Conservation (phyloP, 2,113 vertebrate species). For the Micronisus gabar region DNA sequence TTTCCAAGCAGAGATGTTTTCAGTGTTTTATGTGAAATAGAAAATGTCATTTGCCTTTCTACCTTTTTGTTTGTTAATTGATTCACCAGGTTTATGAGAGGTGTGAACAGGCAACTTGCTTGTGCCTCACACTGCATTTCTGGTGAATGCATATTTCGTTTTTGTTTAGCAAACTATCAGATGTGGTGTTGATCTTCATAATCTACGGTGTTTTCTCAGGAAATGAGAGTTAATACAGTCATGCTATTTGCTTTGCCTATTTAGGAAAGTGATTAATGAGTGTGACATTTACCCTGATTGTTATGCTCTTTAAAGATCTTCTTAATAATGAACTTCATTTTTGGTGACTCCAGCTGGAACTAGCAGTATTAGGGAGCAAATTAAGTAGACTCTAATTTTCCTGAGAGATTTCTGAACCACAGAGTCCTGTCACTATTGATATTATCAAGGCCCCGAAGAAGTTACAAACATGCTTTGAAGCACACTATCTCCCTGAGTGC, state of each 20-base stretch:
- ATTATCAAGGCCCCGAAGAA: background rate
- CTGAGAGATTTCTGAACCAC: background rate
- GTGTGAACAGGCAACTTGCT: background rate
- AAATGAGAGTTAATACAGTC: conserved; percentile 46
- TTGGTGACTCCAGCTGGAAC: conserved; percentile 15
- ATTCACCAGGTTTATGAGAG: background rate
- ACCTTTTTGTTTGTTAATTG: background rate
- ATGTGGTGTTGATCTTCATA: background rate
- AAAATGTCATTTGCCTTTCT: background rate
- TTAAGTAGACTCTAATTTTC: background rate
- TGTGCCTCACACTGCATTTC: background rate
- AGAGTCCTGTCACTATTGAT: background rate
- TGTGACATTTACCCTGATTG: conserved; percentile 63
- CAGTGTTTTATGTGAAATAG: background rate
- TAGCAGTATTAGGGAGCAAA: conserved; percentile 1
- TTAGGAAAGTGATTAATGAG: conserved; percentile 59
- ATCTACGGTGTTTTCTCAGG: conserved; percentile 1
- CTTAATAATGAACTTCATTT: conserved; percentile 16
- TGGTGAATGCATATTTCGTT: background rate
- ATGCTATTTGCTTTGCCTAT: conserved; percentile 41
- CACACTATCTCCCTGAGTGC: background rate
- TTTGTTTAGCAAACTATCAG: conserved; percentile 11
- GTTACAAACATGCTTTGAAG: background rate
- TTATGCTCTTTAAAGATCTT: conserved; percentile 54
- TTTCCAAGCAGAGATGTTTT: background rate